Evolutionary conservation across 2,113 vertebrate genomes (phyloP), one percentile per base, ranked within the genome.

Genomic region (Lota lota): DNA sequence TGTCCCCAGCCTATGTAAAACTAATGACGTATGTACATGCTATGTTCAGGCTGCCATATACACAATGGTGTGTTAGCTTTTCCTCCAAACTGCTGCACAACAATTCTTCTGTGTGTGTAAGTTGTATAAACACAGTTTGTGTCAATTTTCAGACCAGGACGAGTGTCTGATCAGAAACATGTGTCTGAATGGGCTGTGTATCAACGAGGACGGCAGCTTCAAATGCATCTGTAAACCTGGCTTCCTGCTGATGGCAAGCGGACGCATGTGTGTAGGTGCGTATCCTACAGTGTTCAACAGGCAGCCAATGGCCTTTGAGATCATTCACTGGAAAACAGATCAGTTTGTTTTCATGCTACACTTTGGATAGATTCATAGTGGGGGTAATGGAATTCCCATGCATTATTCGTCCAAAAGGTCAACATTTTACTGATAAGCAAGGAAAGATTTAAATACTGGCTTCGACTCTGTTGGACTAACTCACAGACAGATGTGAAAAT

Each of bases 171-270:
- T 93, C 84, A 93, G 88, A 66, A 97, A 98, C 86, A 99, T 99
- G 91, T 99, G 97, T 73, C 92, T 98, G 22, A 97, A 99, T 58
- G 97, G 97, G 10, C 94, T 98, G 91, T 99, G 97, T 47, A 97
- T 99, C 79, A 99, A 99, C 15, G 97, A 98, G 70, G 97, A 98
- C 10, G 97, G 97, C 63, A 99, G 96, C 84, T 99, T 98, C 84
- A 98, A 98, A 80, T 99, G 97, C 81, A 98, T 99, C 84, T 99
- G 97, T 84, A 98, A 98, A 87, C 92, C 94, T 11, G 97, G 97
- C 5, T 99, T 94, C 88, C 93, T 96, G 78, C 82, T 93, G 0
- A 90, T 90, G 61, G 68, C 81, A 22, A 91, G 87, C 10, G 91
- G 91, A 61, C 89, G 91, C 61, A 92, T 91, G 88, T 93, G 92